A percentile compares a stretch with the other conserved stretches of the same genome.
Evolutionary conservation across 2,113 vertebrate genomes (phyloP).

Genomic region (Serinus canaria): DNA sequence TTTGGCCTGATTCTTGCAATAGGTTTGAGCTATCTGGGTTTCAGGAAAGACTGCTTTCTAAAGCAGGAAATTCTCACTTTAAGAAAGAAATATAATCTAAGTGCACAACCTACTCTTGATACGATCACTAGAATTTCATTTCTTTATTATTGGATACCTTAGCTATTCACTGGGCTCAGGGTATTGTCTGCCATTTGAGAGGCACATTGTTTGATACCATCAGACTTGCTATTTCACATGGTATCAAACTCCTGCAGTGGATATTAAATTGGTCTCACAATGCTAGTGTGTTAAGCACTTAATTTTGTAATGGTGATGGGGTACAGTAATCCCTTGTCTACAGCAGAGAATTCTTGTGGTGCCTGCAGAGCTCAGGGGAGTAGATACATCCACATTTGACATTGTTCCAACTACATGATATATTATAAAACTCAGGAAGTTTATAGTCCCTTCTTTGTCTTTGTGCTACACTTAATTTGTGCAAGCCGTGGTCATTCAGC

Average conservation of each 20-base stretch:
- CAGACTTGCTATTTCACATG: background rate
- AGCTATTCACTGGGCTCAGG: background rate
- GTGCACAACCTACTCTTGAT: background rate
- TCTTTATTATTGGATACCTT: background rate
- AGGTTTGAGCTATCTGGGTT: background rate
- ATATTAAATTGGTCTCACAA: background rate
- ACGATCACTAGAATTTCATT: background rate
- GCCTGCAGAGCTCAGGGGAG: background rate
- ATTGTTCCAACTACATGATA: background rate
- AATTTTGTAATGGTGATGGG: background rate
- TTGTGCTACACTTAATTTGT: background rate
- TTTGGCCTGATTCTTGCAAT: background rate
- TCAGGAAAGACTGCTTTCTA: background rate
- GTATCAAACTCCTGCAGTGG: background rate
- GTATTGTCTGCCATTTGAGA: background rate
- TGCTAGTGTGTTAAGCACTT: background rate
- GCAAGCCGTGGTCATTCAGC: background rate
- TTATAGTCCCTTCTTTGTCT: background rate
- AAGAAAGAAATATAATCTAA: background rate
- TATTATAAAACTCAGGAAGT: background rate
- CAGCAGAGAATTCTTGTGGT: background rate
- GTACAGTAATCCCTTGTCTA: background rate
- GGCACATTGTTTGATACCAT: background rate
- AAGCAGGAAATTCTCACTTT: background rate
- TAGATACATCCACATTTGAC: background rate